phyloP scores from a whole-genome alignment of 2,113 vertebrate genomes.

The Abramis brama region DNA sequence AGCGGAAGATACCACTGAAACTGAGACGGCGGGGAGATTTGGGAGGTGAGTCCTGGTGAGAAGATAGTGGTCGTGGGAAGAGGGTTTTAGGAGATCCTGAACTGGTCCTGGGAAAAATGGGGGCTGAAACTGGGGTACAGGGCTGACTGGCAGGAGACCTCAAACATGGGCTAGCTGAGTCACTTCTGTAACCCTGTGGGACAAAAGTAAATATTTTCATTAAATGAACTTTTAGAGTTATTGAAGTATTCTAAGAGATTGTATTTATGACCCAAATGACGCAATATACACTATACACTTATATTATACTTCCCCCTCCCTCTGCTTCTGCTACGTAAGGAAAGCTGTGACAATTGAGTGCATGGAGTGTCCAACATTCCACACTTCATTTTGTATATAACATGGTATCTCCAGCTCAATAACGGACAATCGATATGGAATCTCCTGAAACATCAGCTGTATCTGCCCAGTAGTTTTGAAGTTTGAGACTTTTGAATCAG shows the following conservation, averaged over 20 bases:
- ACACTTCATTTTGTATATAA: too few relatives aligned
- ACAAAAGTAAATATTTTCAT: conserved; percentile 8
- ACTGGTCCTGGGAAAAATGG: conserved; percentile 78
- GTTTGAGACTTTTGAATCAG: neutral
- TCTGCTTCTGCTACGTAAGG: too few relatives aligned
- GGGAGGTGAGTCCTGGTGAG: conserved; percentile 86
- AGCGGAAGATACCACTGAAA: conserved; percentile 95
- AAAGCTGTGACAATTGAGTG: too few relatives aligned
- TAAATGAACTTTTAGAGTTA: neutral
- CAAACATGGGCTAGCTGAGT: conserved; percentile 78
- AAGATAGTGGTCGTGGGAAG: conserved; percentile 81
- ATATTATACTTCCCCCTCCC: too few relatives aligned
- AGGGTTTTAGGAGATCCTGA: conserved; percentile 86
- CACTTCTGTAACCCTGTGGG: conserved; percentile 81
- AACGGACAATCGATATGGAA: neutral
- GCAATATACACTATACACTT: too few relatives aligned
- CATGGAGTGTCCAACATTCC: too few relatives aligned
- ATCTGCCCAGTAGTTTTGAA: neutral
- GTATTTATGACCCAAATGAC: too few relatives aligned
- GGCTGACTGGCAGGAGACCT: conserved; percentile 76
- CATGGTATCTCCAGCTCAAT: neutral
- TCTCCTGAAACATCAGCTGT: neutral
- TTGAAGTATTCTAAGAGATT: neutral
- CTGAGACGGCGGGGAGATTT: conserved; percentile 94
- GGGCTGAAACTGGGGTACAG: conserved; percentile 85